Conservation (phyloP, 2,888 invertebrate genomes). For the Sympetrum striolatum region DNA sequence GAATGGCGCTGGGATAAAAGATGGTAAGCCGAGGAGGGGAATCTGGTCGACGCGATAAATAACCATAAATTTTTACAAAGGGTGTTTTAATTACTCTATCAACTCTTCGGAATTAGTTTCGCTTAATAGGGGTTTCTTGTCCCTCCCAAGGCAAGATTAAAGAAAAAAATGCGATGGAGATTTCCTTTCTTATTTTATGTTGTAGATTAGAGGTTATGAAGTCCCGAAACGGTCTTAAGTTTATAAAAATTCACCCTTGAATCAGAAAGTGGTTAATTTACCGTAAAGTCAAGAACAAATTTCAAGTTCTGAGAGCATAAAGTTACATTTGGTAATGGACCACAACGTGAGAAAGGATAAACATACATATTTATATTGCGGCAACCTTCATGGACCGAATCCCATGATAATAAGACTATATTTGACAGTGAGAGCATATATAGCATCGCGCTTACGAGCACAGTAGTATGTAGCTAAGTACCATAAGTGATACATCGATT, state of each 20-base stretch:
- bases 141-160: not conserved
- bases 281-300: too few relatives aligned
- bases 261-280: too few relatives aligned
- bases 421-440: too few relatives aligned
- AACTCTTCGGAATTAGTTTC: conserved; percentile 24
- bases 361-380: too few relatives aligned
- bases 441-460: too few relatives aligned
- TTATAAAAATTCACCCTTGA: not conserved
- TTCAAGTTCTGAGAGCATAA: too few relatives aligned
- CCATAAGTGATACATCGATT: too few relatives aligned
- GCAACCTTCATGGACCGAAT: too few relatives aligned
- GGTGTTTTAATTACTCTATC: conserved; percentile 34
- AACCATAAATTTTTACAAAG: conserved; percentile 12
- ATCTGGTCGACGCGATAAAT: not conserved
- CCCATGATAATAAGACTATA: too few relatives aligned
- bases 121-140: not conserved
- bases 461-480: too few relatives aligned
- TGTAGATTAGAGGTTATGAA: not conserved
- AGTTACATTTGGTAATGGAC: too few relatives aligned
- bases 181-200: not conserved
- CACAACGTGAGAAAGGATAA: too few relatives aligned
- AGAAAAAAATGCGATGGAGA: not conserved
- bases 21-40: not conserved
- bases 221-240: not conserved
- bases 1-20: not conserved